phyloP scores from a whole-genome alignment of 30 jellyfish, hydroid and myxozoan genomes.

The Pseudorhiza aurosa region DNA sequence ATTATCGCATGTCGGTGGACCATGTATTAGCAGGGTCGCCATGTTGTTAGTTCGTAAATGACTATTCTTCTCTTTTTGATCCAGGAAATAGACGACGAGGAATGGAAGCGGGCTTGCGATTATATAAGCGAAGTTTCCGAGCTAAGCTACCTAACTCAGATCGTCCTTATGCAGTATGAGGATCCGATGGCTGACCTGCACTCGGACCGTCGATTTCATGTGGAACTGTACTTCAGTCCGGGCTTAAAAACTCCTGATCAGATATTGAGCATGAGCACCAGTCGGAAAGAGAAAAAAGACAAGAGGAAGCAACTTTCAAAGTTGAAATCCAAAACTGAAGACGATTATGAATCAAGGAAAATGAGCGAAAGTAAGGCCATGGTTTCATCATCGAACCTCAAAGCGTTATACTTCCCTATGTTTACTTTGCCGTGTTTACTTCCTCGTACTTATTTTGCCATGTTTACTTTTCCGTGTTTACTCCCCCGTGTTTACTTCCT shows the following conservation, averaged over 20 bases:
- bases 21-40: too few species aligned
- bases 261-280: slow-evolving; percentile 28
- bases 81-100: slow-evolving; percentile 79
- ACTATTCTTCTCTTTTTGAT: too few species aligned
- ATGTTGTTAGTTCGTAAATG: too few species aligned
- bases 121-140: slow-evolving; percentile 76
- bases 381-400: too few species aligned
- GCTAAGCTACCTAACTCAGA: slow-evolving; percentile 92
- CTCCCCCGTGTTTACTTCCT: too few species aligned
- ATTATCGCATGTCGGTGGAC: too few species aligned
- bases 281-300: slow-evolving; percentile 10
- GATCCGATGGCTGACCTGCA: slow-evolving; percentile 97
- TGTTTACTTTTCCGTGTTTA: too few species aligned
- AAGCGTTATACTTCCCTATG: too few species aligned
- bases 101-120: slow-evolving; percentile 84
- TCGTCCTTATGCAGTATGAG: slow-evolving; percentile 98
- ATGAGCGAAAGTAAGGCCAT: slow-evolving; percentile 9
- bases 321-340: slow-evolving; percentile 45
- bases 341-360: slow-evolving; percentile 44
- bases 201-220: slow-evolving; percentile 91
- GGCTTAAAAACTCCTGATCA: slow-evolving; percentile 90
- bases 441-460: too few species aligned
- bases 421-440: too few species aligned
- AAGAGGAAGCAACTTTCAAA: slow-evolving; percentile 1
- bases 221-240: slow-evolving; percentile 96